phyloP scores from a whole-genome alignment of 2,888 invertebrate genomes.

The Theristus sp. region DNA sequence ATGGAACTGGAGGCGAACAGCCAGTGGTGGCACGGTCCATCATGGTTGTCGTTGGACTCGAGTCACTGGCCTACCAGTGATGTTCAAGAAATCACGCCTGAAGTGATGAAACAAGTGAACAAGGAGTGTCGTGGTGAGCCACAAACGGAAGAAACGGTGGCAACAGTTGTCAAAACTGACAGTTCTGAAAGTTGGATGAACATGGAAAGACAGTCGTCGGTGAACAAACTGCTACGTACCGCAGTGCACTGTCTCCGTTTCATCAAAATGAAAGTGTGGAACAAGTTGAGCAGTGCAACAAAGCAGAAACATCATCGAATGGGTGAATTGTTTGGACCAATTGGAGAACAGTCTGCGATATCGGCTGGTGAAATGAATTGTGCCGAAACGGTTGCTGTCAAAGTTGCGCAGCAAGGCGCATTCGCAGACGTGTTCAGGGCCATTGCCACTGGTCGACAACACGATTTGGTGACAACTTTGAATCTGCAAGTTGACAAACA shows the following conservation, averaged over 20 bases:
- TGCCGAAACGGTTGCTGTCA: background rate
- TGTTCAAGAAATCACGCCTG: background rate
- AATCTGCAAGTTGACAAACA: background rate
- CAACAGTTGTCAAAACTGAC: no score
- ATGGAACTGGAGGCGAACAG: slow-evolving; percentile 5
- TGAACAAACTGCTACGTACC: background rate
- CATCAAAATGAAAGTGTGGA: background rate
- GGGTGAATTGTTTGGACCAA: no score
- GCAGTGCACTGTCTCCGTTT: background rate
- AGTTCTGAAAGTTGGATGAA: no score
- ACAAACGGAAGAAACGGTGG: background rate
- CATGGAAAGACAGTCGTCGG: background rate
- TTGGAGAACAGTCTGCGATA: no score
- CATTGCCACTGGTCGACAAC: background rate
- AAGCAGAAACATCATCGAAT: background rate
- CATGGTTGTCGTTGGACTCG: slow-evolving; percentile 1
- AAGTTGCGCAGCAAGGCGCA: background rate
- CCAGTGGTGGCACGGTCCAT: slow-evolving; percentile 12
- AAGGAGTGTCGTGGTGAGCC: background rate
- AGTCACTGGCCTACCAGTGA: background rate
- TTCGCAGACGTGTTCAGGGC: background rate
- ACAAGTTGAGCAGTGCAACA: background rate
- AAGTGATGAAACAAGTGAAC: background rate
- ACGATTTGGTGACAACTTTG: background rate
- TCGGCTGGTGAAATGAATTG: background rate